Conservation (phyloP, 2,797 vertebrate species). For the Erethizon dorsatum region DNA sequence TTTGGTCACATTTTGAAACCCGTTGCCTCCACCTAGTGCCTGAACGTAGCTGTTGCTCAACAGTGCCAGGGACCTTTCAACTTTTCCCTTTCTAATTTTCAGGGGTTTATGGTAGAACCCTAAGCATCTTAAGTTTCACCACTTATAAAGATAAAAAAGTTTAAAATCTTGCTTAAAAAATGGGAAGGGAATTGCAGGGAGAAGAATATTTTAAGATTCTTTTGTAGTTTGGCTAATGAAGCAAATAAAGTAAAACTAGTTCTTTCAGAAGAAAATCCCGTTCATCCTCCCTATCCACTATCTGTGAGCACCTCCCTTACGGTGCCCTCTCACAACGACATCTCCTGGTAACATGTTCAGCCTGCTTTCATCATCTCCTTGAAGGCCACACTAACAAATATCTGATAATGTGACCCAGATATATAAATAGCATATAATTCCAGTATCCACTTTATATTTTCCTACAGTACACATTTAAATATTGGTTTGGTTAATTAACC, state of each 20-base stretch:
- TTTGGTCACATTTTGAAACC: neutral
- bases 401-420: neutral
- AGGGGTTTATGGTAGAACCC: neutral
- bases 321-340: neutral
- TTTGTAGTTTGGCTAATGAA: neutral
- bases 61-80: neutral
- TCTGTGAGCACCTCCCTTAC: neutral
- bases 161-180: neutral
- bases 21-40: neutral
- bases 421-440: neutral
- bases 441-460: neutral
- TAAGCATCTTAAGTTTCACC: conserved; percentile 14
- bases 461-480: neutral
- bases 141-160: neutral
- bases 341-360: neutral
- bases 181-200: neutral
- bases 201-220: neutral
- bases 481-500: neutral
- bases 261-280: neutral
- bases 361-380: neutral
- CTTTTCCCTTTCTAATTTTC: neutral
- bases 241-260: neutral
- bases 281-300: neutral
- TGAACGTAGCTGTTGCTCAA: neutral
- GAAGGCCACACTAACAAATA: neutral